phyloP scores from a whole-genome alignment of 2,113 vertebrate species.

The Cichladusa arquata region DNA sequence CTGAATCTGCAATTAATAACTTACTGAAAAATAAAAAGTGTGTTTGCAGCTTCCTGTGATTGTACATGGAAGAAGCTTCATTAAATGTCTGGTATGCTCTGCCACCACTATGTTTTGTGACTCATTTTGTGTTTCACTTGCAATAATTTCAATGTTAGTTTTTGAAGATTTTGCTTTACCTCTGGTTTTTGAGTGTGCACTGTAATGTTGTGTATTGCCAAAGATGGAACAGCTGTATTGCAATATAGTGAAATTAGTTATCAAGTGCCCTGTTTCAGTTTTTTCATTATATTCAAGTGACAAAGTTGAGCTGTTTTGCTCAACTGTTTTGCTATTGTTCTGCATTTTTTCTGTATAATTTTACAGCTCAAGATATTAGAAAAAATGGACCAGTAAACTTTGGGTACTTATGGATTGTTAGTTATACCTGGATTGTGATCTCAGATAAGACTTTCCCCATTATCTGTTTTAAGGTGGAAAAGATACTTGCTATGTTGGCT shows the following conservation, averaged over 20 bases:
- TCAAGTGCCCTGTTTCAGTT: background rate
- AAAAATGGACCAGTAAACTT: background rate
- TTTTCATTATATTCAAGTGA: background rate
- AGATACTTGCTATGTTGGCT: background rate
- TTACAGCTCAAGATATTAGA: background rate
- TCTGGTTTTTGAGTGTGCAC: background rate
- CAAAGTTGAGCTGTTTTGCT: background rate
- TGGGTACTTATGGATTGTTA: background rate
- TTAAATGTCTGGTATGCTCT: background rate
- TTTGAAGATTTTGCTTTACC: background rate
- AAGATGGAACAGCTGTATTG: background rate
- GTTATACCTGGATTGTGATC: background rate
- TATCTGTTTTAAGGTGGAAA: background rate
- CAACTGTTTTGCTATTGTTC: background rate
- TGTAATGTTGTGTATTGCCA: background rate
- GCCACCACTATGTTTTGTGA: accelerated
- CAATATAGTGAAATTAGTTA: background rate
- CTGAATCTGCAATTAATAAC: background rate
- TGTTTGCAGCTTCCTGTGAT: background rate
- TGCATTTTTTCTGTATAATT: background rate
- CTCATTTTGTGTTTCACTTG: background rate
- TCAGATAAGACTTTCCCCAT: background rate
- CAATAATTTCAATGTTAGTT: background rate
- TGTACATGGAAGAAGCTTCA: background rate
- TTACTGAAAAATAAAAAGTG: background rate